Evolutionary conservation across 2,113 vertebrate species (phyloP).

Genomic region (Megalops atlanticus): DNA sequence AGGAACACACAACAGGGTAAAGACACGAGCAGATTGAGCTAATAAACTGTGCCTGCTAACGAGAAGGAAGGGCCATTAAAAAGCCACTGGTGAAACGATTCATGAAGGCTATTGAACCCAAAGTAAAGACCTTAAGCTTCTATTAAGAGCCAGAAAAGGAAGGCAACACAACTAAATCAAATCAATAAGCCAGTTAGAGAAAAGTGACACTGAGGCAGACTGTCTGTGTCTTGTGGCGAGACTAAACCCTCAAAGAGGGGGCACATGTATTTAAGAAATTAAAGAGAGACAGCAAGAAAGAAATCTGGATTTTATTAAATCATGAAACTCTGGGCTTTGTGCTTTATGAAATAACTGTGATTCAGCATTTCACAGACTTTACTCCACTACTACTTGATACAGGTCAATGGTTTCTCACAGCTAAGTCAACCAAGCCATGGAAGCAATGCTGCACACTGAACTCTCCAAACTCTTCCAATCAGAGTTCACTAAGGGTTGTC

Average conservation of each 20-base stretch:
- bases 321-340: neutral
- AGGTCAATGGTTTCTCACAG: too few relatives aligned
- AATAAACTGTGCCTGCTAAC: constrained; percentile 99
- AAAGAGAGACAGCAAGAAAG: constrained; percentile 74
- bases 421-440: too few relatives aligned
- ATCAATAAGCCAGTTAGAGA: constrained; percentile 88
- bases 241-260: constrained; percentile 69
- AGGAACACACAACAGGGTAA: constrained; percentile 91
- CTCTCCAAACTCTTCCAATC: too few relatives aligned
- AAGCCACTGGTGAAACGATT: constrained; percentile 93
- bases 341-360: neutral
- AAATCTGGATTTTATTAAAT: constrained; percentile 16
- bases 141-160: constrained; percentile 96
- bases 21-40: constrained; percentile 91
- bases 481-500: neutral
- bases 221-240: constrained; percentile 91
- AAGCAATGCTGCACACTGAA: too few relatives aligned
- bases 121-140: constrained; percentile 95
- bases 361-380: too few relatives aligned
- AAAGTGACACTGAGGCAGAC: constrained; percentile 92
- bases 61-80: constrained; percentile 88
- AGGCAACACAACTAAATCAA: constrained; percentile 92
- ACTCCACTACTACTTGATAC: too few relatives aligned
- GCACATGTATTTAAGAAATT: constrained; percentile 67
- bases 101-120: constrained; percentile 98